Base-by-base conservation (phyloP, 2,888 invertebrate species). In the Ceraclea dissimilis region DNA sequence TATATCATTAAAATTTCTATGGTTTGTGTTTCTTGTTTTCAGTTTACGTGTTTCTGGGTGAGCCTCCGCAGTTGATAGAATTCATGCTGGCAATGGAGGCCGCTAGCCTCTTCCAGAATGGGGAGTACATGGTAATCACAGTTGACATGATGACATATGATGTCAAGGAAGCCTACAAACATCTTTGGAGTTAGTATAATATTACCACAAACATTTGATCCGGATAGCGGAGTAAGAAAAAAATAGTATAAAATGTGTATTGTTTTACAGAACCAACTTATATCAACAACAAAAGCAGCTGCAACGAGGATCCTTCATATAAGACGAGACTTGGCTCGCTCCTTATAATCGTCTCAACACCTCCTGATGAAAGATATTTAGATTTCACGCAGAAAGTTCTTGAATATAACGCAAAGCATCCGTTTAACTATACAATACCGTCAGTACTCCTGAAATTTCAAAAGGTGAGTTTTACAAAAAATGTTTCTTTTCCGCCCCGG, bases 1-100 rank as follows among this genome's bases (percentile, higher is more conserved):
- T n/a, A n/a, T n/a, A n/a, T n/a, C n/a, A n/a, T n/a, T n/a, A n/a
- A n/a, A n/a, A n/a, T n/a, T n/a, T n/a, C n/a, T n/a, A n/a, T n/a
- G n/a, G n/a, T n/a, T n/a, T n/a, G n/a, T 26, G 26, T 26, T 26
- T 26, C n/a, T 13, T 39, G 22, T 63, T 82, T 84, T 54, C 79
- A 93, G 96, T 98, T 70, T 98, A 97, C 70, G 90, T 98, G 51
- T 93, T 96, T 70, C 79, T 98, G 67, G 96, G 96, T 0, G 85
- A 89, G 19, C 79, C 88, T n/a, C 80, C 85, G 58, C 87, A 90
- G 2, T 79, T 97, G 53, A 86, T 93, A 60, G 92, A 93, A 65
- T 86, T 97, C 79, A 92, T 96, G 89, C 82, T 84, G 33, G 86
- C 88, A 19, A 93, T 98, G 92, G 90, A 95, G 68, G 86, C 87